These are phyloP conservation scores for Wasmannia auropunctata DNA, from an alignment of 1,140 invertebrate genomes.

Conservation along the genomic window DNA sequence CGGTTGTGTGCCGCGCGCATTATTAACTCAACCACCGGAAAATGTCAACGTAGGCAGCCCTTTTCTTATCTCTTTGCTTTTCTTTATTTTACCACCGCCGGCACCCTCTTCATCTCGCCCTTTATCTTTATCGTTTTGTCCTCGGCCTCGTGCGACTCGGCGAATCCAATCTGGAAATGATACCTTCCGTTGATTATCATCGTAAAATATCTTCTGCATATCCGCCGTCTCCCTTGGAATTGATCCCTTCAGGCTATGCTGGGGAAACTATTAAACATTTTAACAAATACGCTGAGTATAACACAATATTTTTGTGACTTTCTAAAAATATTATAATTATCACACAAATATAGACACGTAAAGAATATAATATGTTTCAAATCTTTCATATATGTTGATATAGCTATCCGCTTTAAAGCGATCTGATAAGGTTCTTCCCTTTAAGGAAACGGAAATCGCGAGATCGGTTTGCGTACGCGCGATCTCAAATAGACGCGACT, in stretches of 20 bases:
- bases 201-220: neutral
- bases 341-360: neutral
- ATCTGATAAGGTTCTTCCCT: neutral
- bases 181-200: slow-evolving; percentile 39
- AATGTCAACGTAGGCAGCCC: slow-evolving; percentile 80
- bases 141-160: slow-evolving; percentile 40
- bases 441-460: slow-evolving; percentile 31
- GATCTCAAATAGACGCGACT: slow-evolving; percentile 24
- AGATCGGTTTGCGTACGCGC: slow-evolving; percentile 18
- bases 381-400: neutral
- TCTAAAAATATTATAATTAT: neutral
- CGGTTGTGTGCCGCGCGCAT: slow-evolving; percentile 82
- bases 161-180: slow-evolving; percentile 48
- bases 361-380: neutral
- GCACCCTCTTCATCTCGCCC: slow-evolving; percentile 10
- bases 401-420: slow-evolving; percentile 29
- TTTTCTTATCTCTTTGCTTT: slow-evolving; percentile 71
- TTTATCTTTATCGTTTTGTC: slow-evolving; percentile 72
- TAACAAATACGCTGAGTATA: neutral
- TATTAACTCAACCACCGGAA: slow-evolving; percentile 85
- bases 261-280: neutral
- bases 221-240: neutral
- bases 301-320: neutral
- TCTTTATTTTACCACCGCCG: slow-evolving; percentile 78
- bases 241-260: neutral